Evolutionary conservation across 92 coral and sea anemone genomes (phyloP), one percentile per base, ranked within the genome.

Genomic region (Epizoanthus stellaris): DNA sequence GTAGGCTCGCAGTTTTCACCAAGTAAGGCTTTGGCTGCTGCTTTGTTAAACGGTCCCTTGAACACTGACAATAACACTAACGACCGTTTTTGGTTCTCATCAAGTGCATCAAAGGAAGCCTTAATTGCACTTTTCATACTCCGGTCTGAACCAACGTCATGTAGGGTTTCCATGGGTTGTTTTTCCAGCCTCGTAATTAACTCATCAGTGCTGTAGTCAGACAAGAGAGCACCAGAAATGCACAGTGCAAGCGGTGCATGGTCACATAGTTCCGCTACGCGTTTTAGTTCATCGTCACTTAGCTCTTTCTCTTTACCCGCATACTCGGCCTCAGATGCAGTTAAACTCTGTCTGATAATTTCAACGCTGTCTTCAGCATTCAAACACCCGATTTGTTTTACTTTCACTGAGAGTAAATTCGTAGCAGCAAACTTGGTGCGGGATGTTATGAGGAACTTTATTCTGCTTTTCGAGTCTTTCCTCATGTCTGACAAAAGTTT

Each of bases 241-340:
- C 91, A 80, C 36, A 91, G 85, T 6, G 89, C 89, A 21, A 91
- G 75, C 45, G 94, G 94, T 10, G 79, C 89, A 68, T 25, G 12
- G 36, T 88, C 91, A 85, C 94, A 91, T 1, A 91, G 84, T 2
- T 81, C 38, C n/a, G 85, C 85, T 25, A 91, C 36, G 8, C 45
- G 30, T 30, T 7, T 8, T 53, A 85, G 39, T 9, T 72, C 6
- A 6, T 42, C 80, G 7, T 58, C 62, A n/a, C 14, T 12, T 20
- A 59, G 17, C 39, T 73, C 87, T 52, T 57, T 19, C 17, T 38
- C 52, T 21, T 17, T 17, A 8, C 34, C 17, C 1, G 53, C 13
- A 20, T 23, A 70, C 4, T 70, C 75, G 0, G 25, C 25, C 8
- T 17, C 75, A 74, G 60, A 17, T 74, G 36, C 10, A 54, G 5